A percentile compares a stretch with the other conserved stretches of the same genome.
phyloP scores from a whole-genome alignment of 35 echinoderm and acorn worm genomes.

The Lytechinus variegatus region DNA sequence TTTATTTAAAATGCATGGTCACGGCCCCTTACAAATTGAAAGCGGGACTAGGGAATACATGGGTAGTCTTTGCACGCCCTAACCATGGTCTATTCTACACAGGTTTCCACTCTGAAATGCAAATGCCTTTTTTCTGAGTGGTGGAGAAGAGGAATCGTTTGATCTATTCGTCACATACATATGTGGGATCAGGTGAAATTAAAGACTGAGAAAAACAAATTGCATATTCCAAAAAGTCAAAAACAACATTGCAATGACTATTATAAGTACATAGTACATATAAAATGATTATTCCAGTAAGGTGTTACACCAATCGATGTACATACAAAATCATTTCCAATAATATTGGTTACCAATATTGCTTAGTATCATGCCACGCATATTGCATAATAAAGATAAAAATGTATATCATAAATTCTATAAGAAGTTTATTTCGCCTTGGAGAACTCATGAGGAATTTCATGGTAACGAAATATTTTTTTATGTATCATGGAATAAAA shows the following conservation, averaged over 20 bases:
- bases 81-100: not conserved
- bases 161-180: not conserved
- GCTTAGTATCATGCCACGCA: too few relatives aligned
- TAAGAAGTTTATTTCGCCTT: too few relatives aligned
- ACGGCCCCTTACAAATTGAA: not conserved
- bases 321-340: not conserved
- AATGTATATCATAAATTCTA: too few relatives aligned
- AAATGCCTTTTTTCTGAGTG: not conserved
- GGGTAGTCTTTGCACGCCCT: not conserved
- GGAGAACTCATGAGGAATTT: not conserved
- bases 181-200: not conserved
- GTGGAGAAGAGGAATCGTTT: not conserved
- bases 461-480: not conserved
- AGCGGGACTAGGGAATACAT: not conserved
- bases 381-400: too few relatives aligned
- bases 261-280: not conserved
- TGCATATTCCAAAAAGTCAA: not conserved
- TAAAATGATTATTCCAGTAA: not conserved
- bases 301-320: not conserved
- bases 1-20: slow-evolving; percentile 13
- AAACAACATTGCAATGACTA: not conserved
- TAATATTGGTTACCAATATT: too few relatives aligned
- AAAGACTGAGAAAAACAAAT: too few relatives aligned
- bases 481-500: not conserved
- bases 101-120: not conserved